Evolutionary conservation across 2,797 vertebrate species (phyloP), one percentile per base, ranked within the genome.

Genomic region (Lacerta viridis): DNA sequence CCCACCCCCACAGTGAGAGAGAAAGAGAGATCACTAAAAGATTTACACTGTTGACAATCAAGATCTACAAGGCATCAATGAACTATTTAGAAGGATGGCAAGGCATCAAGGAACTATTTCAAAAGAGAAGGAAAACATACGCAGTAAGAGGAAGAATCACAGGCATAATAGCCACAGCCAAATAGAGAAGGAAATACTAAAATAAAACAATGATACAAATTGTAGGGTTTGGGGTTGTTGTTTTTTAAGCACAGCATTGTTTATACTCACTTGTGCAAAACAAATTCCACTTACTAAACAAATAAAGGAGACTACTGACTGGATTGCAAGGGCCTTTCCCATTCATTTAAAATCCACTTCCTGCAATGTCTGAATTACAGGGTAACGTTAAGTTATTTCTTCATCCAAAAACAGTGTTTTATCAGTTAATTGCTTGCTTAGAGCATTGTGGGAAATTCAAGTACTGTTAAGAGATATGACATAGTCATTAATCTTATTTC

Each of bases 341-440:
- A 71, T 84, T 84, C 3, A 27, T 43, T 88, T 88, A 59, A 78
- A 43, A 84, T 55, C 33, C 78, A 79, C 25, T 88, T 84, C 36
- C 43, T 71, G 43, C 78, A 88, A 84, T 55, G 50, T n/a, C 33
- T 83, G 11, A 64, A 46, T 66, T 64, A 41, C 55, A 80, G 55
- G 25, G n/a, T 27, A 75, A 50, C 72, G 33, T 61, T 61, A 61
- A 23, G 66, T 5, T 80, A 72, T 88, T 84, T 72, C 82, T 72
- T 74, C 27, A 50, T 10, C n/a, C 76, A 39, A 7, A 74, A 81
- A 74, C 5, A 77, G 10, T n/a, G 29, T 78, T 84, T 89, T 84
- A 89, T 75, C 77, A 80, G 41, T 89, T 81, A 85, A 89, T 85
- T 85, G 78, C 83, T 85, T 80, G 50, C 68, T 85, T 36, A 61